Percentiles rank a stretch among this genome's conserved stretches.
Evolutionary conservation across 2,888 invertebrate species (phyloP).

Genomic region (Amiota minor): DNA sequence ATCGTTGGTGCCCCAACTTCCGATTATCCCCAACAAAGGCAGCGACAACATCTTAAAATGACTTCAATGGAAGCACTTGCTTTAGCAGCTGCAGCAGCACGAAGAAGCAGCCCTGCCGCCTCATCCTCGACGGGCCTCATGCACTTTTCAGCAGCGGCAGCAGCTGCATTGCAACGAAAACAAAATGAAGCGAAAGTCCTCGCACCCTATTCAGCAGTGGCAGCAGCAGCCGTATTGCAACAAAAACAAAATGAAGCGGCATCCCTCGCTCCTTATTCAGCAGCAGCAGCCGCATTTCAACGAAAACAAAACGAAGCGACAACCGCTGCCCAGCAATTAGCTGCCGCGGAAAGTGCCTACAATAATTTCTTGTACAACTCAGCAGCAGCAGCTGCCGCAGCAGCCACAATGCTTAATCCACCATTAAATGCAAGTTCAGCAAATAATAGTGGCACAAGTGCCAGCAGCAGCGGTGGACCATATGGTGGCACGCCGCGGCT

Average conservation of each 20-base stretch:
- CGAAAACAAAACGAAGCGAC: constrained; percentile 28
- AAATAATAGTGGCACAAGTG: constrained; percentile 44
- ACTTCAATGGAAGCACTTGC: too few species aligned
- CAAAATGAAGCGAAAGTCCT: too few species aligned
- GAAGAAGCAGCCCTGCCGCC: too few species aligned
- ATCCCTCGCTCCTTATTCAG: background rate
- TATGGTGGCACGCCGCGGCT: background rate
- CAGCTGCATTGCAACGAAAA: too few species aligned
- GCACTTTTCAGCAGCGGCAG: too few species aligned
- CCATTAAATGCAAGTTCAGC: constrained; percentile 60
- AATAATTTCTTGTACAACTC: constrained; percentile 53
- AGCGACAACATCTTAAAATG: too few species aligned
- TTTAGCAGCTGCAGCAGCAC: too few species aligned
- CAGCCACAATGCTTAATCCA: constrained; percentile 71
- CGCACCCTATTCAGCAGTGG: background rate
- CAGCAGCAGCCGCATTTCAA: constrained; percentile 6
- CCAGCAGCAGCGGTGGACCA: background rate
- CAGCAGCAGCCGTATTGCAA: constrained; percentile 18
- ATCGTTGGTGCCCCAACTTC: too few species aligned
- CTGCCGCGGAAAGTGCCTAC: constrained; percentile 69
- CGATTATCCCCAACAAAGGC: too few species aligned
- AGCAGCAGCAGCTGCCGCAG: constrained; percentile 64
- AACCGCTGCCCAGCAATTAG: constrained; percentile 63
- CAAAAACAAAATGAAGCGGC: background rate
- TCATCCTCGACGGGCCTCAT: too few species aligned